Evolutionary conservation across 2,888 invertebrate species (phyloP), one percentile per base, ranked within the genome.

Genomic region (Pollenia amentaria): DNA sequence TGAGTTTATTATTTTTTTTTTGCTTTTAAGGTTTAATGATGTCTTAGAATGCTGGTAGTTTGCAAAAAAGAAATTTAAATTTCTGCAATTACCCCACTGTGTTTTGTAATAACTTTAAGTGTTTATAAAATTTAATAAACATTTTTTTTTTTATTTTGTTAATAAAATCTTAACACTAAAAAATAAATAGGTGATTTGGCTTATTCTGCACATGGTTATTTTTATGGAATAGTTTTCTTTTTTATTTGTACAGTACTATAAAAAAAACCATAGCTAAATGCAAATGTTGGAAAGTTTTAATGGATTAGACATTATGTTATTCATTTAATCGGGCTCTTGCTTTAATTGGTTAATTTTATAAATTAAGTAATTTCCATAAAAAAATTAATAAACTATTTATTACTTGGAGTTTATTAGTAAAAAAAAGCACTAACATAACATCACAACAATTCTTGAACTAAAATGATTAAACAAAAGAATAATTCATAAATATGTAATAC

Each of bases 151-250:
- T 16, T 9, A 12, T 48, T 46, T 76, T 44, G 16, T 55, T 38
- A 55, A 67, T 77, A 38, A 67, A 77, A 55, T 11, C 7, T 67
- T 78, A 44, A 55, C 44, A 21, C 65, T 9, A 48, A 65, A 65
- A 65, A 65, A 65, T 44, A 77, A n/a, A 6, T 44, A 40, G 11
- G 42, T 76, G 40, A 76, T 53, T 40, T 64, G n/a, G 51, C 51
- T 76, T 64, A 42, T 76, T 75, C n/a, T 51, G 40, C 21, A 4
- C 42, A 42, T 18, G 72, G 21, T 51, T 51, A 51, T 51, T 64
- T 42, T 3, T 10, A 53, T 38, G 44, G 11, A 60, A 38, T 48
- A 38, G 16, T 29, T 38, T 29, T 44, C 10, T 1, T 55, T 72
- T 42, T 38, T 42, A 38, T 73, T 12, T 60, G 16, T 46, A 16